These are phyloP conservation scores for Limnephilus rhombicus DNA, from an alignment of 2,888 invertebrate genomes.

Conservation along the genomic window DNA sequence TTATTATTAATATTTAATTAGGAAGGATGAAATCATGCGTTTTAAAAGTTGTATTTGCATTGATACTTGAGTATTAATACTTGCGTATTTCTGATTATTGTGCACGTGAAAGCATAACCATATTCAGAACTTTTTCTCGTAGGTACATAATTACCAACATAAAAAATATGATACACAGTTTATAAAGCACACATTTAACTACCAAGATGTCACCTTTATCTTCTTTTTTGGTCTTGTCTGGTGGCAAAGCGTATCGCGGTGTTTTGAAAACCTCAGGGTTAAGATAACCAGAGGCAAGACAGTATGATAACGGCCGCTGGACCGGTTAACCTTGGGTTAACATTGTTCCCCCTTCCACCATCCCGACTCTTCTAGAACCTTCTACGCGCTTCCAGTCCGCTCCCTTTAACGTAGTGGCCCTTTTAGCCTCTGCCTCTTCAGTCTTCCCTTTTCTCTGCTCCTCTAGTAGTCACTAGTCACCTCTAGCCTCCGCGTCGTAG, in stretches of 20 bases:
- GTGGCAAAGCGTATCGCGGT: constrained; percentile 14
- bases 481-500: not conserved
- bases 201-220: not conserved
- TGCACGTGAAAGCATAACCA: too few relatives aligned
- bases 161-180: not conserved
- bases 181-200: not conserved
- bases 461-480: not conserved
- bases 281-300: constrained; percentile 50
- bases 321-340: constrained; percentile 62
- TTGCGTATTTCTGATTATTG: too few relatives aligned
- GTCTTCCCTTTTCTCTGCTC: not conserved
- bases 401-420: constrained; percentile 8
- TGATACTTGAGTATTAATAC: too few relatives aligned
- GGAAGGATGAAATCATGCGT: too few relatives aligned
- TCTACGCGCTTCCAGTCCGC: constrained; percentile 11
- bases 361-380: not conserved
- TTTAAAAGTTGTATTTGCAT: too few relatives aligned
- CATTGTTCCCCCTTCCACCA: constrained; percentile 34
- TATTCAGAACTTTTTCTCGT: not conserved
- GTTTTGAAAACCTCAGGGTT: constrained; percentile 26
- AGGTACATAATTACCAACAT: not conserved
- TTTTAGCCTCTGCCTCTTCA: not conserved
- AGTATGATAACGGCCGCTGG: constrained; percentile 59
- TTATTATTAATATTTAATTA: too few relatives aligned
- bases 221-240: not conserved